Base-by-base conservation (phyloP, 2,888 invertebrate species). In the Malthinus flaveolus region DNA sequence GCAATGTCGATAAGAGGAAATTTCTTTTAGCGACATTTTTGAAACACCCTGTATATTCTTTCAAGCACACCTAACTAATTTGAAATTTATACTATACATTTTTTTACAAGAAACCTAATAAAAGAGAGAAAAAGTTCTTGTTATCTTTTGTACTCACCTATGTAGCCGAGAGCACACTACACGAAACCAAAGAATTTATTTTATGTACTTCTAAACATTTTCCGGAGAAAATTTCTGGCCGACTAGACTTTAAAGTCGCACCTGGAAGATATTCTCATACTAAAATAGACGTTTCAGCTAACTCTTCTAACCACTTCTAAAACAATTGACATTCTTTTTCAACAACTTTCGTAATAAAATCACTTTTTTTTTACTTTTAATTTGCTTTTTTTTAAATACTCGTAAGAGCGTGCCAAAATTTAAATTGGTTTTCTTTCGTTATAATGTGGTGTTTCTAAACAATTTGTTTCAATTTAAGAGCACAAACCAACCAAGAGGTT, bases 61-160 rank as follows among this genome's bases (percentile, higher is more conserved):
- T 23, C 23, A 23, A 23, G 5, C 5, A 23, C 5, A 23, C 5
- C 5, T 3, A 23, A 2, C 23, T 23, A 23, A 23, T 23, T 23
- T 47, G 52, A 44, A 45, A 47, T 42, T 39, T 54, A 54, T 55
- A 50, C 49, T 44, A 37, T 50, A 45, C 44, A 49, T 56, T 56
- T 50, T 50, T 45, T 56, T 50, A 44, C 32, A 32, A 50, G 37
- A 45, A 50, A 50, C 45, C 45, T 49, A 50, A 56, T 56, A 50
- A 56, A 55, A 55, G 49, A 12, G 50, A 36, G 23, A 50, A 56
- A 50, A 3, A 31, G 36, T 56, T 35, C 50, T 49, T 50, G 50
- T 56, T 56, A 50, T 56, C 56, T 56, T 56, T 56, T 56, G 46
- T 46, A 32, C 56, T 56, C 44, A 56, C 56, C 56, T 56, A 37